Evolutionary conservation across 2,888 invertebrate species (phyloP).

Genomic region (Athalia rosae): DNA sequence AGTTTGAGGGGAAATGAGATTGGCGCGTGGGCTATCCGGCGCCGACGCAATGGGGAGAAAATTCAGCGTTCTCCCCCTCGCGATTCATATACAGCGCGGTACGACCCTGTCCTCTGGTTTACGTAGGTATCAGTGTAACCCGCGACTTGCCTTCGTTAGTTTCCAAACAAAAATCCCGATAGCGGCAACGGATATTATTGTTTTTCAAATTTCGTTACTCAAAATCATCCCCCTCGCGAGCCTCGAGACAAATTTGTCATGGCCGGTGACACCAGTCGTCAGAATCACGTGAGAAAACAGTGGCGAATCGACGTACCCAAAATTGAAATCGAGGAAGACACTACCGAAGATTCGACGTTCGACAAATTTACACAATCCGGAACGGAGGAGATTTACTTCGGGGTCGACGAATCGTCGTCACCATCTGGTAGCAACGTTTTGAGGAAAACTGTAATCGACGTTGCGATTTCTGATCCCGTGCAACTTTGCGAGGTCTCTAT

Average conservation of each 20-base stretch:
- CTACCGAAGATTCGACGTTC: too few species aligned
- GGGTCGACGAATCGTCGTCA: too few species aligned
- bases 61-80: conserved; percentile 17
- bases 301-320: too few species aligned
- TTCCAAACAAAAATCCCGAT: not conserved
- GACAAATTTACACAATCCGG: too few species aligned
- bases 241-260: too few species aligned
- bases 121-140: not conserved
- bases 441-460: conserved; percentile 5
- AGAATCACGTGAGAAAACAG: too few species aligned
- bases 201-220: too few species aligned
- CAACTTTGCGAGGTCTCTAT: conserved; percentile 61
- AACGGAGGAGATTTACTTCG: too few species aligned
- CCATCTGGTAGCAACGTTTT: not conserved
- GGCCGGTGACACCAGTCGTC: too few species aligned
- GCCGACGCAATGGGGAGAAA: conserved; percentile 15
- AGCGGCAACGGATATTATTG: not conserved
- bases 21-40: conserved; percentile 5
- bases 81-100: conserved; percentile 5
- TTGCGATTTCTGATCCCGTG: conserved; percentile 54
- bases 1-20: not conserved
- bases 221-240: too few species aligned
- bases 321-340: too few species aligned
- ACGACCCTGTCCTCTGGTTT: conserved; percentile 20
- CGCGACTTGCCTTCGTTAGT: conserved; percentile 10